Conservation (phyloP, 2,113 vertebrate genomes). For the Aleadryas rufinucha region DNA sequence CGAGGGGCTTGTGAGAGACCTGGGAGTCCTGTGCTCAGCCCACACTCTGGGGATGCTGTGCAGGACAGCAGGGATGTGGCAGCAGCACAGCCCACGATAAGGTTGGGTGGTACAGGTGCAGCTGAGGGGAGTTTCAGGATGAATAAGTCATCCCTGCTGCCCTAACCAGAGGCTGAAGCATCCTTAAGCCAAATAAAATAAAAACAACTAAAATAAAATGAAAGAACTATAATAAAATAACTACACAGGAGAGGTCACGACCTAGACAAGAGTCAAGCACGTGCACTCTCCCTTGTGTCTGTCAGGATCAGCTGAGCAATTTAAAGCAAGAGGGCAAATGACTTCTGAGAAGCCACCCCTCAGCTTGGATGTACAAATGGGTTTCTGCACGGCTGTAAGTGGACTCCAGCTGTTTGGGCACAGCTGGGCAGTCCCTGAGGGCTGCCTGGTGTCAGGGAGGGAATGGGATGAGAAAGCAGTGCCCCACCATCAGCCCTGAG, state of each 20-base stretch:
- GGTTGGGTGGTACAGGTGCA: background rate
- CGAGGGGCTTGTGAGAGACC: background rate
- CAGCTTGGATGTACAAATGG: fast-evolving
- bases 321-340: background rate
- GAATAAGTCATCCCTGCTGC: background rate
- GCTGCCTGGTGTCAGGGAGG: background rate
- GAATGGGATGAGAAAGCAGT: background rate
- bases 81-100: fast-evolving
- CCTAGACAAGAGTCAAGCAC: background rate
- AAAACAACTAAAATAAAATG: background rate
- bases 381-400: background rate
- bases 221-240: background rate
- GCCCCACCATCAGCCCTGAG: background rate
- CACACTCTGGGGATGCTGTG: background rate
- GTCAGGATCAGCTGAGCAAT: background rate
- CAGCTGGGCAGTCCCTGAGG: background rate
- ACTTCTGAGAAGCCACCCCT: background rate
- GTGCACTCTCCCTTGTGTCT: background rate
- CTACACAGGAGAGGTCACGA: background rate
- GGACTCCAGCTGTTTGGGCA: background rate
- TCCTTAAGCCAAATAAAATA: background rate
- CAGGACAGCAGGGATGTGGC: background rate
- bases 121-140: background rate
- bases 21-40: background rate
- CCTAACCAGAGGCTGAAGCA: background rate